Evolutionary conservation across 2,113 vertebrate genomes (phyloP), one percentile per base, ranked within the genome.

Genomic region (Suricata suricatta): DNA sequence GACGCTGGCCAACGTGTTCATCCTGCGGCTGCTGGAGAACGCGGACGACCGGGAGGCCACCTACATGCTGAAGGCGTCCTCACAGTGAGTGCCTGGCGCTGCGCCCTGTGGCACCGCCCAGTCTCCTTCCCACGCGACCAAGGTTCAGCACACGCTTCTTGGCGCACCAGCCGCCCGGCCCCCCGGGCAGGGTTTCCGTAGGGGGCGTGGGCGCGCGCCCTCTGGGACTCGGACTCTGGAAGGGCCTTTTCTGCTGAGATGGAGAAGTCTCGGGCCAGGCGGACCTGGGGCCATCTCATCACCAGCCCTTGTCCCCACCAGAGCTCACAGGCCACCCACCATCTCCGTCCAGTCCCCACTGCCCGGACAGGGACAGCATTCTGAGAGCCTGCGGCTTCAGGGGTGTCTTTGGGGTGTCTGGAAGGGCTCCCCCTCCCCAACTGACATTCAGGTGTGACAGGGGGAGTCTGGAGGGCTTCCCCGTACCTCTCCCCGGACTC

Each of bases 21-120:
- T 99, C 97, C 98, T 99, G 47, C 99, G 98, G 74, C 99, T 99
- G 50, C 98, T 99, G 90, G 99, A 99, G 98, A 99, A 99, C 1
- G 98, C 99, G 0, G 99, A 99, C 35, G 99, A 99, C 11, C 98
- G 99, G 52, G 98, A 98, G 64, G 99, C 99, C 96, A 99, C 98
- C 97, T 99, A 99, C 98, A 99, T 99, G 99, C 98, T 99, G 76
- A 99, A 99, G 98, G 99, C 99, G 1, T 98, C 98, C 0, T 99
- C 99, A 60, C 99, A 99, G 99, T 99, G 98, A 99, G 99, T 99
- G 98, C 60, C 41, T 3, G 1, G 0, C 1, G 74, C 0, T 50
- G 50, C 50, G 54, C 57, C 57, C 57, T 0, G 4, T 5, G 0
- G 86, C 44, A 2, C 72, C 1, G 1, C 50, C 8, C 2, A 3